A percentile compares a stretch with the other conserved stretches of the same genome.
Conservation (phyloP, 1,140 invertebrate species). For the Drosophila mojavensis region DNA sequence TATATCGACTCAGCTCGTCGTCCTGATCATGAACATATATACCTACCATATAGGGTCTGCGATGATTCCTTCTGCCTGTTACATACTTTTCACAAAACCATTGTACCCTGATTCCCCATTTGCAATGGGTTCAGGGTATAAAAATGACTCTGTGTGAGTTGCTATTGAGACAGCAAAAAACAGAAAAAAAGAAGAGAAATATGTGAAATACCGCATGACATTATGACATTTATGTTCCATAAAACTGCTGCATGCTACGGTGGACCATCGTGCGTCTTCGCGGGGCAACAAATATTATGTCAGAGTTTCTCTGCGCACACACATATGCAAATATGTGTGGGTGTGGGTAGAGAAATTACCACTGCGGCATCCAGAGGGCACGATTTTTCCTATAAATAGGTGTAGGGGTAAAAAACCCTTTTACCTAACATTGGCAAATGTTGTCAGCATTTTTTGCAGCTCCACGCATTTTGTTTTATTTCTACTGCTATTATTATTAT, state of each 20-base stretch:
- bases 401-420: slow-evolving; percentile 19
- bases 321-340: background rate
- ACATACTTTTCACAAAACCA: too few relatives aligned
- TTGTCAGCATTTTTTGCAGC: slow-evolving; percentile 40
- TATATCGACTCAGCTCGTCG: too few relatives aligned
- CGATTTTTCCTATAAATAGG: slow-evolving; percentile 11
- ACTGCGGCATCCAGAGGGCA: slow-evolving; percentile 13
- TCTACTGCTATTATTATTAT: slow-evolving; percentile 16
- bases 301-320: slow-evolving; percentile 21
- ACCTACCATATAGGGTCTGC: background rate
- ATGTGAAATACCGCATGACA: slow-evolving; percentile 63
- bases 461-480: background rate
- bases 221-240: slow-evolving; percentile 79
- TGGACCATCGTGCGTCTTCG: slow-evolving; percentile 47
- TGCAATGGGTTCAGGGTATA: too few relatives aligned
- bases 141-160: background rate
- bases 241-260: slow-evolving; percentile 73
- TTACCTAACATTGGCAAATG: slow-evolving; percentile 6
- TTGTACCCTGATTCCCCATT: too few relatives aligned
- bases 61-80: too few relatives aligned
- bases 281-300: slow-evolving; percentile 60
- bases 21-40: too few relatives aligned
- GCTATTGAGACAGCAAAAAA: background rate
- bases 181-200: background rate
- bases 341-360: slow-evolving; percentile 30